Base-by-base conservation (phyloP, 2,113 vertebrate genomes). In the Macquaria australasica region DNA sequence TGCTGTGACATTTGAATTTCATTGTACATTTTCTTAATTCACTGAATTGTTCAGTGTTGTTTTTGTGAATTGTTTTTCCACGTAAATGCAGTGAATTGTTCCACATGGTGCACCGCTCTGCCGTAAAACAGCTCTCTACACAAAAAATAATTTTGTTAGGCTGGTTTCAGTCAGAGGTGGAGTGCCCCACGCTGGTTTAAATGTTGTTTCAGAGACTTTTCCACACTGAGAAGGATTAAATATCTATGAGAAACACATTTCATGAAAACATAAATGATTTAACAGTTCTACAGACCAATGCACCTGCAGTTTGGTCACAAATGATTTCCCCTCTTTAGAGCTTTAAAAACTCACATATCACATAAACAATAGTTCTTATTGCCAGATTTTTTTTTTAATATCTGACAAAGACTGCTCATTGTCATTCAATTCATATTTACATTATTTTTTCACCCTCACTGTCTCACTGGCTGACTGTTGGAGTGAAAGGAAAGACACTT, bases 231-330 rank as follows among this genome's bases (percentile, higher is more conserved):
- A 15, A 37, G 37, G 50, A 82, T 75, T 6, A 51, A 43, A 70
- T 62, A 62, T 62, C 16, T 5, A 31, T 62, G 45, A 63, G 56
- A 43, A 53, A 75, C 6, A 34, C 10, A 56, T 82, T 82, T 75
- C 28, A 41, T 60, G 2, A 0, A 11, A 39, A 34, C 45, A 76
- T 48, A 8, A 72, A 63, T 41, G 9, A 68, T 59, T 58, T 4
- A 48, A 12, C 1, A 31, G 20, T 12, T 55, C 18, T 45, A 43
- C 2, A 2, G 18, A 56, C 8, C 5, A 48, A 18, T 73, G 70
- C 8, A n/a, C 56, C 10, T 53, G 23, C 16, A 41, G 45, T 45
- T 43, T 34, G 37, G 37, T 9, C 14, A 5, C 5, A 64, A 37
- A 77, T 66, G 5, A 41, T 18, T 25, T 43, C 3, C 6, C 12